Conservation (phyloP, 2,888 invertebrate genomes). For the Synanthedon myopaeformis region DNA sequence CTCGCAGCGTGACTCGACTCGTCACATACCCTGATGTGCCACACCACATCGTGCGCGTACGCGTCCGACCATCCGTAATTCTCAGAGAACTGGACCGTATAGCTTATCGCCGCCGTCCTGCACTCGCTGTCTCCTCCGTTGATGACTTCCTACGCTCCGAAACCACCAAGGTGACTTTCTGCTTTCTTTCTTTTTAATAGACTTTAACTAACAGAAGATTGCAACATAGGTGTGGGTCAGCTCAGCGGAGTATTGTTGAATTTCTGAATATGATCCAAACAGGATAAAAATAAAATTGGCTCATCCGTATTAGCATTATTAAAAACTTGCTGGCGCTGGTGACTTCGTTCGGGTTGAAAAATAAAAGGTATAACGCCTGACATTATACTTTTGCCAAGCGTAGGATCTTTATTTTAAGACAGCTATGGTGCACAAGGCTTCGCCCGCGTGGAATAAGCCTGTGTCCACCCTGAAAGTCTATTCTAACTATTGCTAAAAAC, state of each 20-base stretch:
- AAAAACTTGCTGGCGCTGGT: no score
- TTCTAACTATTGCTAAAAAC: no score
- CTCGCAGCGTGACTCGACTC: slow-evolving; percentile 69
- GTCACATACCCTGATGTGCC: slow-evolving; percentile 71
- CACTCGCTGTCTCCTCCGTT: slow-evolving; percentile 72
- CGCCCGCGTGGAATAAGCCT: no score
- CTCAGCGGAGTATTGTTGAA: background rate
- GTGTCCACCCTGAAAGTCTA: no score
- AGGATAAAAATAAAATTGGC: no score
- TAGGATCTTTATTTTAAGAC: no score
- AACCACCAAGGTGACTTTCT: slow-evolving; percentile 74
- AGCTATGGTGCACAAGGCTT: no score
- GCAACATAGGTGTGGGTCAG: background rate
- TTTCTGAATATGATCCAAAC: background rate
- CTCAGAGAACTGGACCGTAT: slow-evolving; percentile 78
- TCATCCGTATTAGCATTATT: no score
- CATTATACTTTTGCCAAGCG: no score
- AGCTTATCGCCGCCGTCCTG: slow-evolving; percentile 73
- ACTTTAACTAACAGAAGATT: slow-evolving; percentile 12
- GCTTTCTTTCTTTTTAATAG: background rate
- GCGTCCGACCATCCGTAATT: slow-evolving; percentile 75
- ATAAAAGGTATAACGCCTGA: no score
- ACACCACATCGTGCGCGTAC: slow-evolving; percentile 66
- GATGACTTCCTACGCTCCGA: slow-evolving; percentile 85
- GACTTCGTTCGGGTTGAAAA: no score